Conservation (phyloP, 2,888 invertebrate genomes). For the Phymatocera aterrima region DNA sequence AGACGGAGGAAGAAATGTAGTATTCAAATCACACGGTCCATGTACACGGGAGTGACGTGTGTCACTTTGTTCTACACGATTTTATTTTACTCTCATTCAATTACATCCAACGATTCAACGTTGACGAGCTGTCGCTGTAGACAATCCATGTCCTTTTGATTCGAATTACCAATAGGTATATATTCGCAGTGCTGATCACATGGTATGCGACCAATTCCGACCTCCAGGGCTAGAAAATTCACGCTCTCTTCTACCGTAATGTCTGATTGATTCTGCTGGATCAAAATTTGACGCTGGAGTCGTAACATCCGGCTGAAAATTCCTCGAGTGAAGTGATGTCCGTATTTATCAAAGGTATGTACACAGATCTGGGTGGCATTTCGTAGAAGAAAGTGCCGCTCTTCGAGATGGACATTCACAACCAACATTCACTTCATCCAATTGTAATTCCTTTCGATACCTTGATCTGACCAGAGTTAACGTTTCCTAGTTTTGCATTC, state of each 20-base stretch:
- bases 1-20: background rate
- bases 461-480: background rate
- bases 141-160: background rate
- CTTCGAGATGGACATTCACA: background rate
- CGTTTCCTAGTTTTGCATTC: background rate
- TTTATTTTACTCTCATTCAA: background rate
- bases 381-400: background rate
- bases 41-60: background rate
- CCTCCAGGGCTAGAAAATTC: no score
- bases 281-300: no score
- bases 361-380: background rate
- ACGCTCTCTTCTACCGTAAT: no score
- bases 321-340: background rate
- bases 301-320: no score
- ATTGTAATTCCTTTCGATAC: background rate
- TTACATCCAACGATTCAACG: background rate
- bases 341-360: background rate
- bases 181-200: no score
- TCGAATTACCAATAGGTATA: no score
- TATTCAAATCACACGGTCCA: conserved; percentile 4
- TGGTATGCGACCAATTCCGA: no score
- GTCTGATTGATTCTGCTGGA: no score
- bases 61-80: background rate
- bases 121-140: background rate
- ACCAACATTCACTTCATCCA: background rate